Conservation (phyloP, 2,113 vertebrate species). For the Microtus ochrogaster region DNA sequence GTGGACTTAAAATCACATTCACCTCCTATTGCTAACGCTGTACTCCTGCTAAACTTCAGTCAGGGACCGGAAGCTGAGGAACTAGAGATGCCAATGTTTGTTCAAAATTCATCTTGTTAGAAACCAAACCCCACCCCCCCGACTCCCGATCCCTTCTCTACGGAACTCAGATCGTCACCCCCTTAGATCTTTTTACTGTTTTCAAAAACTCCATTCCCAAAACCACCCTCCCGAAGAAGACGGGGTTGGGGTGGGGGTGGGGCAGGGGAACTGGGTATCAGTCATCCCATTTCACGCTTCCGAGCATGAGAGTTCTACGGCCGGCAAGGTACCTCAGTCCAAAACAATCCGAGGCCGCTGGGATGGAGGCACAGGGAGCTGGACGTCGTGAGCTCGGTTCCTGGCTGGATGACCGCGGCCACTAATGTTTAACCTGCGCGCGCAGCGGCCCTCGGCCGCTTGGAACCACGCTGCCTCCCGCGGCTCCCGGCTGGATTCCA, state of each 20-base stretch:
- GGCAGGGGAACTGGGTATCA: background rate
- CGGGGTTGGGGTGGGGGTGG: background rate
- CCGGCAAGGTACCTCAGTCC: background rate
- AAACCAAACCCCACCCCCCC: background rate
- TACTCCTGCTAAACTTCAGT: background rate
- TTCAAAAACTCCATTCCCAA: background rate
- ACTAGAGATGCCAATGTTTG: background rate
- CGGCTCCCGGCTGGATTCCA: constrained; percentile 26
- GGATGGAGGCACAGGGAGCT: background rate
- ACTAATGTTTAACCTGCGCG: background rate
- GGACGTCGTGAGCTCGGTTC: background rate
- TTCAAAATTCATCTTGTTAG: background rate
- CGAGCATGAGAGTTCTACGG: background rate
- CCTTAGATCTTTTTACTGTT: background rate
- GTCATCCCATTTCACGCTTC: background rate
- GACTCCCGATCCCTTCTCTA: background rate
- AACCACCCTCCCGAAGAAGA: background rate
- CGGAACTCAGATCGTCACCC: background rate
- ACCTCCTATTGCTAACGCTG: background rate
- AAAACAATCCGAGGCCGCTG: background rate
- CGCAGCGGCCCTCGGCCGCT: background rate
- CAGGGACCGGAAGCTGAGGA: background rate
- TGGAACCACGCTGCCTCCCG: background rate
- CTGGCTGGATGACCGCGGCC: fast-evolving
- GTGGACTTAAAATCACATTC: background rate